Base-by-base conservation (phyloP, 2,113 vertebrate species). In the Megaleporinus macrocephalus region DNA sequence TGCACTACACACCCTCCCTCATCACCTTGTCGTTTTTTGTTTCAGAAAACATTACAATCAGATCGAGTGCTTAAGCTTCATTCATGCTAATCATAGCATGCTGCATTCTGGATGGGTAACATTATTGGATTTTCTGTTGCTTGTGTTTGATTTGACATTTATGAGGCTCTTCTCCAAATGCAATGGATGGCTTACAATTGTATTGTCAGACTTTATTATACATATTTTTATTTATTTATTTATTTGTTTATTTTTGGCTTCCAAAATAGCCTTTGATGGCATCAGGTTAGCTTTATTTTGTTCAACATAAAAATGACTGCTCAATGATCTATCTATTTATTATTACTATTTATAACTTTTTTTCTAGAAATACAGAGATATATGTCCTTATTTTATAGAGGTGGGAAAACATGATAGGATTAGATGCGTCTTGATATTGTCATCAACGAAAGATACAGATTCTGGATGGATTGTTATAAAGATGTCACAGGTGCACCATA, bases 21-120 rank as follows among this genome's bases (percentile, higher is more conserved):
- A 69, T 24, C 62, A 24, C 49, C 26, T 29, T 47, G 84, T 89
- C 81, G 24, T 55, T 83, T 84, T 61, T 81, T 84, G 80, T 82
- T 87, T 65, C 73, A 20, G 68, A 80, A 86, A 88, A 88, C 66
- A 76, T 69, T 73, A 62, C n/a, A 49, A 69, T 24, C 30, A 36
- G 63, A 79, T 72, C 3, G 68, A 47, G 55, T 65, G 49, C 18
- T 47, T 76, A 69, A 76, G 72, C 30, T 57, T 30, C n/a, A 26
- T n/a, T 81, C 62, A 68, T 36, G 47, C 36, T 70, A n/a, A 41
- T 44, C 66, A 70, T 41, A 41, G 7, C 66, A n/a, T 22, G 10
- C 44, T 66, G 71, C 47, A 47, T 22, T 68, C 61, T 55, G 18
- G 36, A 59, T 29, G 44, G 24, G 55, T 36, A 47, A 30, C 33